These are phyloP conservation scores for Menidia menidia DNA, from an alignment of 2,797 vertebrate genomes.

Conservation along the genomic window DNA sequence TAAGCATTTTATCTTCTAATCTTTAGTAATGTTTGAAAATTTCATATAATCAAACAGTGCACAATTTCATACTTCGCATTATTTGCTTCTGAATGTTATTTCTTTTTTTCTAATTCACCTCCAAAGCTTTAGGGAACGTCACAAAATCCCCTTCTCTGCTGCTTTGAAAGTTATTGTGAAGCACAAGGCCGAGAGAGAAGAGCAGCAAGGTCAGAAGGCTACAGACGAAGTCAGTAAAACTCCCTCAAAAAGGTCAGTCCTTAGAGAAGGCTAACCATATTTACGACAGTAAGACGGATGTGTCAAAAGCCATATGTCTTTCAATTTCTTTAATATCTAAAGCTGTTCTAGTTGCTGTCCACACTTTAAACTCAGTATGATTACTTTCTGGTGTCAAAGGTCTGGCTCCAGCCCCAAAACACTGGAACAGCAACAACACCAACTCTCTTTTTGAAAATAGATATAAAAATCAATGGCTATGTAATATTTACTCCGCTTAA, in stretches of 20 bases:
- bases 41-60: not conserved
- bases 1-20: not conserved
- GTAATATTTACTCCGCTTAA: no score
- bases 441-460: no score
- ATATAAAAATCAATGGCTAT: no score
- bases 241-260: conserved; percentile 71
- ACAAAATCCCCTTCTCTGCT: conserved; percentile 24
- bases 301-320: no score
- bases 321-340: no score
- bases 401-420: no score
- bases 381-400: no score
- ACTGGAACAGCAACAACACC: no score
- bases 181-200: not conserved
- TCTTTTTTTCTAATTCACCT: conserved; percentile 69
- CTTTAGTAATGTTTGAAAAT: not conserved
- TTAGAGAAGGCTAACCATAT: not conserved
- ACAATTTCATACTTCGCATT: not conserved
- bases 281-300: no score
- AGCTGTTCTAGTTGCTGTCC: no score
- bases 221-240: conserved; percentile 7
- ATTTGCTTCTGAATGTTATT: not conserved
- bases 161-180: conserved; percentile 29
- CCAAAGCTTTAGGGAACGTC: conserved; percentile 80
- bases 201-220: not conserved
- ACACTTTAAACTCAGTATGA: no score